phyloP scores from a whole-genome alignment of 2,113 vertebrate species.

The Chlorodrepanis virens region DNA sequence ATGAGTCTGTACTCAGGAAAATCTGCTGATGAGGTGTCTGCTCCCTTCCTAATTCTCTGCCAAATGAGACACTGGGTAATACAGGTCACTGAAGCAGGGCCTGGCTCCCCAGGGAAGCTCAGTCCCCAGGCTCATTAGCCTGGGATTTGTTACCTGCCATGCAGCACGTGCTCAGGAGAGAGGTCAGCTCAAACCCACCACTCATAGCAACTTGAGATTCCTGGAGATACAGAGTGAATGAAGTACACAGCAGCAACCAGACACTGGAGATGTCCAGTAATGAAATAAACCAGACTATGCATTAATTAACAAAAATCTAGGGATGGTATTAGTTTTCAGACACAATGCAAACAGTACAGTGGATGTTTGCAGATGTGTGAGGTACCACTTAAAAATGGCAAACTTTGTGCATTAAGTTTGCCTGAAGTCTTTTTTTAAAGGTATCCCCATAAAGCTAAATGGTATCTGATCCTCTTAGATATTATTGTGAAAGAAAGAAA shows the following conservation, averaged over 20 bases:
- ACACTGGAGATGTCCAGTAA: not conserved
- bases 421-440: not conserved
- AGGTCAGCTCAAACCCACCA: not conserved
- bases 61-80: conserved; percentile 31
- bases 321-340: not conserved
- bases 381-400: not conserved
- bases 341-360: not conserved
- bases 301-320: not conserved
- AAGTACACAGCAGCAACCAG: not conserved
- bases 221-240: not conserved
- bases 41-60: conserved; percentile 46
- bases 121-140: not conserved
- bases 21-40: conserved; percentile 73
- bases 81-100: conserved; percentile 29
- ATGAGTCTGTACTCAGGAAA: conserved; percentile 33
- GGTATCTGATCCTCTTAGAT: not conserved
- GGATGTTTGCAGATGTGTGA: not conserved
- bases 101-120: not conserved
- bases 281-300: rapidly evolving
- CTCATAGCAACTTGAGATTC: not conserved
- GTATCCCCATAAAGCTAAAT: not conserved
- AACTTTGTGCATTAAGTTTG: not conserved
- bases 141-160: not conserved
- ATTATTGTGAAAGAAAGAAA: not conserved
- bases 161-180: not conserved